These are phyloP conservation scores for Euleptes europaea DNA, from an alignment of 2,113 vertebrate genomes.

Conservation along the genomic window DNA sequence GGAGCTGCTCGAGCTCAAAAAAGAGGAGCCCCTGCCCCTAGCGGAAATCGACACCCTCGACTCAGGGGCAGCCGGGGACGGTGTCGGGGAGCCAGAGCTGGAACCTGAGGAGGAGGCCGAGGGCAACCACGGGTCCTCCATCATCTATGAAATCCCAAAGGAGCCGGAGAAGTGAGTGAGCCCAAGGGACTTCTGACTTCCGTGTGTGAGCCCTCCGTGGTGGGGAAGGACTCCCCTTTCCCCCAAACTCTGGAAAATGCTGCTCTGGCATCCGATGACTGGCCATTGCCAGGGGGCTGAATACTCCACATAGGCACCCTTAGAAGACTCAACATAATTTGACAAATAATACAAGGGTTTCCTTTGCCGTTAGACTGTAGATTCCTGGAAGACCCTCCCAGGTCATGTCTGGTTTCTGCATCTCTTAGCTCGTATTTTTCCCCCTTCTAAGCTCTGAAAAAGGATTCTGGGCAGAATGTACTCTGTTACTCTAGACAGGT, in stretches of 20 bases:
- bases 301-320: neutral
- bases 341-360: neutral
- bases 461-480: neutral
- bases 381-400: neutral
- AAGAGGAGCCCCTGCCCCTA: conserved; percentile 49
- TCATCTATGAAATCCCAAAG: conserved; percentile 74
- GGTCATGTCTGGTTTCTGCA: neutral
- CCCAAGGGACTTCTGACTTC: neutral
- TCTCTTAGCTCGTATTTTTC: neutral
- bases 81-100: neutral
- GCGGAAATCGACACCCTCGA: conserved; percentile 22
- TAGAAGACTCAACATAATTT: neutral
- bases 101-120: conserved; percentile 47
- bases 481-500: neutral
- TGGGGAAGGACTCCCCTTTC: neutral
- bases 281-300: neutral
- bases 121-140: conserved; percentile 57
- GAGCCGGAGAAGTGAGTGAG: conserved; percentile 69
- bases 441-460: neutral
- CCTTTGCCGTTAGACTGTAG: neutral
- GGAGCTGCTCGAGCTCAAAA: conserved; percentile 57
- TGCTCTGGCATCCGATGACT: neutral
- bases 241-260: neutral
- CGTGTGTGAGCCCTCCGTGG: too few relatives aligned
- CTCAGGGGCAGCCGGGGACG: conserved; percentile 1